These are phyloP conservation scores for Strix occidentalis DNA, from an alignment of 2,797 vertebrate species.

Conservation along the genomic window DNA sequence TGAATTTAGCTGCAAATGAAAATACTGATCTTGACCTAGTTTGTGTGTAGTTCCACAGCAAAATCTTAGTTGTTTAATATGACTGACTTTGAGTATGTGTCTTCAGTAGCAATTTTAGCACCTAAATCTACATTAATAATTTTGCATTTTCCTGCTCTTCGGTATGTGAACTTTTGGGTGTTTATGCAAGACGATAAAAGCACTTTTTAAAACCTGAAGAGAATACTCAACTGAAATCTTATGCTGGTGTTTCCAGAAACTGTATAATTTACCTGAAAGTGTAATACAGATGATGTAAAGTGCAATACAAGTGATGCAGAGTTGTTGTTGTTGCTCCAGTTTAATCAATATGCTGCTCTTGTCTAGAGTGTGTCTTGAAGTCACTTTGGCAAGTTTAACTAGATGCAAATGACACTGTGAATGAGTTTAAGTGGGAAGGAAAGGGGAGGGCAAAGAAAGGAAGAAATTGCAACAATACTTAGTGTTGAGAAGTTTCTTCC, in stretches of 20 bases:
- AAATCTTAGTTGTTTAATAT: neutral
- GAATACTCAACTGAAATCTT: neutral
- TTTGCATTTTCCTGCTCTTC: neutral
- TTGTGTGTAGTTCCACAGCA: neutral
- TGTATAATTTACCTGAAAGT: neutral
- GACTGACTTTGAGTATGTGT: neutral
- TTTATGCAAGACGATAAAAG: neutral
- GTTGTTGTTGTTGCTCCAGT: neutral
- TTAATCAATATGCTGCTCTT: neutral
- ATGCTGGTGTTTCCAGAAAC: neutral
- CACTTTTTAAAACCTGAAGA: neutral
- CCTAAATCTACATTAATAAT: neutral
- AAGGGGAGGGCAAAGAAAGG: neutral
- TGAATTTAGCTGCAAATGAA: neutral
- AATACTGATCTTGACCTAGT: neutral
- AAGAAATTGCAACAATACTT: neutral
- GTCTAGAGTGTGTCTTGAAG: neutral
- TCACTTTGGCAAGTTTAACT: neutral
- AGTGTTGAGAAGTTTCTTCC: neutral
- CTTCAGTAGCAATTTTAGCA: neutral
- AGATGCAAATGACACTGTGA: neutral
- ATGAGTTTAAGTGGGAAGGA: neutral
- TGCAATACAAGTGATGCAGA: neutral
- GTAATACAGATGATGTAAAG: neutral
- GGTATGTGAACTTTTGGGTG: neutral